A percentile compares a stretch with the other conserved stretches of the same genome.
phyloP scores from a whole-genome alignment of 2,797 vertebrate genomes.

The Diglossa cyanea region DNA sequence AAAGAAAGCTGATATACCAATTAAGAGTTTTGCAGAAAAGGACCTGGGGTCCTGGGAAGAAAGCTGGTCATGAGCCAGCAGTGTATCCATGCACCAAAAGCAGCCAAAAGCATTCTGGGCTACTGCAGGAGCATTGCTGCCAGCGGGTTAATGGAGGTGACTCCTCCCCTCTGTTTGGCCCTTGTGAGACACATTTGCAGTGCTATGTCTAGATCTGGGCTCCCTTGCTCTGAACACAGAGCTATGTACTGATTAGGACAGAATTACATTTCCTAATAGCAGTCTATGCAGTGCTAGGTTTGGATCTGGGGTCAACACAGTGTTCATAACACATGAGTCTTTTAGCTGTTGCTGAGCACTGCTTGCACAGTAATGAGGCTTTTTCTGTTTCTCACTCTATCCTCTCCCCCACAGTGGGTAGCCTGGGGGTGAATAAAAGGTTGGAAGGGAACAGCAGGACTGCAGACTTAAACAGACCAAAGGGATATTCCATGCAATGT shows the following conservation, averaged over 20 bases:
- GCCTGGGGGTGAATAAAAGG: neutral
- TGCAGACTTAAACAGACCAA: neutral
- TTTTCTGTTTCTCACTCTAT: neutral
- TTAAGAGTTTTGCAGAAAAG: neutral
- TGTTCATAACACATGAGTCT: rapidly evolving
- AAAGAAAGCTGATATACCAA: neutral
- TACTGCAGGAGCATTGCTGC: neutral
- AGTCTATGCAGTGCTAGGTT: neutral
- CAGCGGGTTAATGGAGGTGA: rapidly evolving
- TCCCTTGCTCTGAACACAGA: neutral
- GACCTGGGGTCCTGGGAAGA: neutral
- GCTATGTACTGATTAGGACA: neutral
- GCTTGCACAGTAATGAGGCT: neutral
- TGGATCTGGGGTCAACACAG: neutral
- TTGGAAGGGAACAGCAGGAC: neutral
- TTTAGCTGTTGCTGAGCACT: neutral
- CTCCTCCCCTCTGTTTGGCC: neutral
- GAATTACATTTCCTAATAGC: neutral
- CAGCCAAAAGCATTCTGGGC: neutral
- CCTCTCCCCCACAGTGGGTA: rapidly evolving
- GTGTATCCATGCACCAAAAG: neutral
- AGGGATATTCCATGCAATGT: neutral
- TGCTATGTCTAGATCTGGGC: neutral
- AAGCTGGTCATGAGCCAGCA: neutral
- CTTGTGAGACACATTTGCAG: neutral